These are phyloP conservation scores for Limnephilus auricula DNA, from an alignment of 2,888 invertebrate genomes.

Conservation along the genomic window DNA sequence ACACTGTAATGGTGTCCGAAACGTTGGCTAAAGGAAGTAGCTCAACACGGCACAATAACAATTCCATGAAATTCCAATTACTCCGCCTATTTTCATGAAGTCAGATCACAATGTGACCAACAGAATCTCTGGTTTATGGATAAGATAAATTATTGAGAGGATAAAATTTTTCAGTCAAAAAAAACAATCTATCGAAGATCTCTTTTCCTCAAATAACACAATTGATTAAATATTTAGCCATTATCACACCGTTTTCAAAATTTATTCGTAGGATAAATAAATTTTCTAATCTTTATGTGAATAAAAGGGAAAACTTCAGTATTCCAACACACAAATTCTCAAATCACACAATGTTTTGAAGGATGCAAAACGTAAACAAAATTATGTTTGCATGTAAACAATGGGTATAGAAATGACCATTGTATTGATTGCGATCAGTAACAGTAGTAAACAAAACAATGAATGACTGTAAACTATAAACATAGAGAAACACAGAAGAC, in stretches of 20 bases:
- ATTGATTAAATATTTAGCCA: not conserved
- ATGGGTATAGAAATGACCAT: not conserved
- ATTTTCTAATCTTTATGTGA: no score
- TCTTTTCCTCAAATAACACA: not conserved
- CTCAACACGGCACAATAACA: no score
- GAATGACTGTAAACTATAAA: not conserved
- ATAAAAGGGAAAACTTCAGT: not conserved
- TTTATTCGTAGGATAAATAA: no score
- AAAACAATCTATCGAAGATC: not conserved
- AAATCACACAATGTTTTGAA: not conserved
- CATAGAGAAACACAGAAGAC: not conserved
- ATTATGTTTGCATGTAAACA: not conserved
- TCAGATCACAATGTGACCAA: not conserved
- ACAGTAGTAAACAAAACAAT: not conserved
- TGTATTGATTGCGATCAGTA: not conserved
- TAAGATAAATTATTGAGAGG: not conserved
- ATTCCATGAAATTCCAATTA: no score
- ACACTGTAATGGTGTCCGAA: no score
- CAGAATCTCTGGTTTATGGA: not conserved
- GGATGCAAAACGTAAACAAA: not conserved
- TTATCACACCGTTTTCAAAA: not conserved
- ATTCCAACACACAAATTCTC: not conserved
- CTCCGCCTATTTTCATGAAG: no score
- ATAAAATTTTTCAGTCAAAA: not conserved
- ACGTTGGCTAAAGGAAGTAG: no score